Conservation (phyloP, 2,797 vertebrate genomes). For the Pristis pectinata region DNA sequence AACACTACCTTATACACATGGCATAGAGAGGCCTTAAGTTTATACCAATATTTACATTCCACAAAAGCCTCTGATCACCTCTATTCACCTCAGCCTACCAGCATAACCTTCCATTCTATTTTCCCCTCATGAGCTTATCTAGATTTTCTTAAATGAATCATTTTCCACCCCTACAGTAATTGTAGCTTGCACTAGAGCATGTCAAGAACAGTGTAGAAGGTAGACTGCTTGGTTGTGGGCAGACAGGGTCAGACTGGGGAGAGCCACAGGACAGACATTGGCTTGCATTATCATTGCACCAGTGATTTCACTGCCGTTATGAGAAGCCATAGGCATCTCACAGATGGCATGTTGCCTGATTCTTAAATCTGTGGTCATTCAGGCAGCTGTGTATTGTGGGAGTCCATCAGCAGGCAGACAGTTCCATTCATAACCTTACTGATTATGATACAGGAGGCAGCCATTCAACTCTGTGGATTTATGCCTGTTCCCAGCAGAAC, state of each 20-base stretch:
- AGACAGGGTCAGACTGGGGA: not conserved
- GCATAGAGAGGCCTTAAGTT: not conserved
- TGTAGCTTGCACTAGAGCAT: not conserved
- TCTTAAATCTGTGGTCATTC: not conserved
- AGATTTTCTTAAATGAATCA: not conserved
- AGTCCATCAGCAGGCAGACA: too few relatives aligned
- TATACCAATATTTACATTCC: not conserved
- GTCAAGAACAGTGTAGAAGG: not conserved
- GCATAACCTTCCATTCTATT: not conserved
- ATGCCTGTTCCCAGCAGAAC: too few relatives aligned
- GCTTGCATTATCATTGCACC: not conserved
- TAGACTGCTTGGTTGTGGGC: not conserved
- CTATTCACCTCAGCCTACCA: not conserved
- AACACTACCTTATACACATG: not conserved
- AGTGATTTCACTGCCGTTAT: not conserved
- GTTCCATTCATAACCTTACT: too few relatives aligned
- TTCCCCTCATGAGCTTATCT: not conserved
- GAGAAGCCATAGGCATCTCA: too few relatives aligned
- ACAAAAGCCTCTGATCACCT: not conserved
- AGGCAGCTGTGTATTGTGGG: too few relatives aligned
- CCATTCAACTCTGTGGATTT: too few relatives aligned
- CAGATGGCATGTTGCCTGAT: not conserved
- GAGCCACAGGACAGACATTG: not conserved
- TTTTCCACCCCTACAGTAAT: not conserved
- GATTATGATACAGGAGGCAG: too few relatives aligned